Base-by-base conservation (phyloP, 2,888 invertebrate genomes). In the Luffia ferchaultella region DNA sequence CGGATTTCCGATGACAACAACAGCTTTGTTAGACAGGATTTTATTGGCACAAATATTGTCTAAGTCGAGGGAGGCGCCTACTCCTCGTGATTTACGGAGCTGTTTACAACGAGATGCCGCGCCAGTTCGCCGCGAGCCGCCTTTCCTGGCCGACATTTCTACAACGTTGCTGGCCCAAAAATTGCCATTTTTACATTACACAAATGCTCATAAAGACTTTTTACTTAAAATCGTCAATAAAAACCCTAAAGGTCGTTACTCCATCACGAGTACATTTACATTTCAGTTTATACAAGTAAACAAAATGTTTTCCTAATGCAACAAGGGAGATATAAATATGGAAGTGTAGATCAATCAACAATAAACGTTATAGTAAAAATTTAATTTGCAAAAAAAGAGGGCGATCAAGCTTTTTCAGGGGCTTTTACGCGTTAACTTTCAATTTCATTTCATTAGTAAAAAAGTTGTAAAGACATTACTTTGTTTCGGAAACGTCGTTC, bases 11-110 rank as follows among this genome's bases (percentile, higher is more conserved):
- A 68, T 77, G 77, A 78, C 77, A 79, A 77, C 77, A 78, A 78
- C 76, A 79, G 75, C 76, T 76, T 78, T 78, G 77, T 77, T 70
- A 73, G 71, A 68, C 72, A 71, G 65, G 68, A 75, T 79, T 79
- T 76, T 80, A 80, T 80, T 80, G 78, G 74, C 77, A 76, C 76
- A 80, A 79, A 80, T 78, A 79, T 77, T 76, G 77, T 74, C 72
- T 71, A 75, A 76, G 74, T 73, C 68, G 72, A 72, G 72, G 68
- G 70, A 72, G 63, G 44, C 48, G 41, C 17, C 40, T 40, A 41
- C 19, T 72, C 70, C 70, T 70, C 68, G 65, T 79, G 79, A 82
- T 80, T 80, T 82, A 80, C 76, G 64, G 78, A 70, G 68, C 72
- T 79, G 79, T 82, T 79, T 82, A 80, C 79, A 70, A 67, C 45